Base-by-base conservation (phyloP, 2,113 vertebrate genomes). In the Todiramphus chloris region DNA sequence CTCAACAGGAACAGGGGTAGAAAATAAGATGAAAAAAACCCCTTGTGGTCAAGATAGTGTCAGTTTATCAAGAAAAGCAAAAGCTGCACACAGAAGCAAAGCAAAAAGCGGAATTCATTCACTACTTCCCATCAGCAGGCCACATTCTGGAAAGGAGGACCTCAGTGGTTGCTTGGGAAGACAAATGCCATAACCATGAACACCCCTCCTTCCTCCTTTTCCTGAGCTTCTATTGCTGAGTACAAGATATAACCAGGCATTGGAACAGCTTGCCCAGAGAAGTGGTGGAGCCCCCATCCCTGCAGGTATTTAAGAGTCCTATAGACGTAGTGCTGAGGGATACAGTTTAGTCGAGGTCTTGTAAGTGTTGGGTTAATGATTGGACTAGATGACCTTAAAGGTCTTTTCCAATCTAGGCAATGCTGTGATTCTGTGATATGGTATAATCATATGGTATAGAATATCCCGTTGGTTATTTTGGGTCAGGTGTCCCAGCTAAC, bases 201-300 rank as follows among this genome's bases (percentile, higher is more conserved):
- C 1, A 28, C 9, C 8, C 10, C 23, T 68, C 63, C 37, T 58
- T 76, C 35, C 53, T 77, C 33, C 39, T 74, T 60, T 60, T n/a
- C 31, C 37, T 62, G 24, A 51, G 20, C 27, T 83, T 64, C 73
- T 62, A 27, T 41, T 58, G 53, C 50, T 66, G 73, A 77, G 8
- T 11, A 67, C 0, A 0, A n/a, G 53, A 67, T 25, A 53, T 24
- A 16, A 13, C 50, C 50, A 25, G 24, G 50, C 50, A 51, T 20
- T 46, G 46, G 46, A 46, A 46, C 50, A 51, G 50, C 24, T 51
- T 51, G 50, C 50, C 50, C 50, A 51, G 50, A 13, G 50, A 51
- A 51, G 50, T 51, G 50, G 50, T 51, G 23, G 50, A 51, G 50
- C 23, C 50, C 50, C 50, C 50, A 51, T 51, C 24, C 50, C 50